phyloP scores from a whole-genome alignment of 2,888 invertebrate species.

The Muschampia plurimacula region DNA sequence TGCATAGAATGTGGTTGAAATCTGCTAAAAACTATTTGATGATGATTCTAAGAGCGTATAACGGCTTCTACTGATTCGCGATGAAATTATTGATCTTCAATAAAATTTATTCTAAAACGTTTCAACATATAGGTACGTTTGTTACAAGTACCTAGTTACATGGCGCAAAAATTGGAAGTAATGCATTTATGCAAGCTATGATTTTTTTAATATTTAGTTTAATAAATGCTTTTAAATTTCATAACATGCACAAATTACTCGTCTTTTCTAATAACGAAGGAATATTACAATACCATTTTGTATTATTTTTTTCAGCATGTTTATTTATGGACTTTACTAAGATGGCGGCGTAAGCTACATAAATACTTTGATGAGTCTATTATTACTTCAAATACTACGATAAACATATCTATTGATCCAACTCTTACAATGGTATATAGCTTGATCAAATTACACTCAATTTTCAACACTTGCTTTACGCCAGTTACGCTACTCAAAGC shows the following conservation, averaged over 20 bases:
- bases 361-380: constrained; percentile 9
- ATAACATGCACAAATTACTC: constrained; percentile 24
- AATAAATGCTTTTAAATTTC: not conserved
- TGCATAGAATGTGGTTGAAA: constrained; percentile 72
- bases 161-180: not conserved
- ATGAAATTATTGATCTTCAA: constrained; percentile 39
- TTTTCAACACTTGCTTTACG: constrained; percentile 31
- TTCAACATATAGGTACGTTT: not conserved
- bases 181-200: constrained; percentile 11
- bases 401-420: constrained; percentile 8
- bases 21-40: constrained; percentile 59
- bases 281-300: not conserved
- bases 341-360: constrained; percentile 12
- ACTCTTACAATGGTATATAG: constrained; percentile 17
- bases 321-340: constrained; percentile 8
- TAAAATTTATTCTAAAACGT: constrained; percentile 10
- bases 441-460: constrained; percentile 15
- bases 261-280: not conserved
- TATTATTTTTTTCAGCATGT: not conserved
- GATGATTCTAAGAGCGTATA: constrained; percentile 26
- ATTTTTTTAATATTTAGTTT: not conserved
- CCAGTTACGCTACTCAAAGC: not conserved
- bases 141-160: not conserved
- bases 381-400: constrained; percentile 12
- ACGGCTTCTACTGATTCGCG: constrained; percentile 18